Evolutionary conservation across 2,797 vertebrate species (phyloP), one percentile per base, ranked within the genome.

Genomic region (Brotula barbata): DNA sequence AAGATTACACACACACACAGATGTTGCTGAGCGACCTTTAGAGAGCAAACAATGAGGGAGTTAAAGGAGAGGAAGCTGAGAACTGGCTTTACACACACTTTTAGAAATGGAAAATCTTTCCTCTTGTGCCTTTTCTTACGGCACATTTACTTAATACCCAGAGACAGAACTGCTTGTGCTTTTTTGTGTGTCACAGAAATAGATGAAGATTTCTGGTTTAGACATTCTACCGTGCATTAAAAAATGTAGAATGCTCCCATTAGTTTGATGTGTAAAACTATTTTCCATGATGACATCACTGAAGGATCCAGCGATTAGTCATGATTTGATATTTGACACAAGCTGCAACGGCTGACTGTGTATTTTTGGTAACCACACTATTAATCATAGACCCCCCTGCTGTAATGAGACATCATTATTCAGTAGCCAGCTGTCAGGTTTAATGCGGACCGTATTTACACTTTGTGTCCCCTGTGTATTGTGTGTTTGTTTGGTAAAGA

Each of bases 291-390:
- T 77, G 74, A 67, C 69, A 64, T 80, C 61, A 58, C 13, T 14
- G 19, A 57, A 68, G 42, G 14, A 77, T 55, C 39, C 64, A 0
- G 43, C 22, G 68, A 72, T 81, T 63, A 81, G 63, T 71, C 53
- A 61, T 78, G 71, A 85, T 77, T 81, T 76, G 63, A 65, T 75
- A 82, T 78, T 65, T 57, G 80, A 85, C 75, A 72, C 77, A 74
- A 52, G 71, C 76, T 47, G 60, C 53, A 21, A 28, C 5, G 49
- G 39, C 51, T 59, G 65, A 39, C 55, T 68, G 80, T 73, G 74
- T 86, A 77, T 87, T 85, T 88, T 66, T 79, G 81, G 75, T 74
- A 43, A 31, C 21, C 2, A 0, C 52, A 25, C 42, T 50, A 31
- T 67, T 71, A 71, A 74, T 72, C 58, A 52, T 34, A 46, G 57